Percentiles rank a stretch among this genome's conserved stretches.
phyloP scores from a whole-genome alignment of 2,888 invertebrate genomes.

The Scaptomyza cyrtandrae region DNA sequence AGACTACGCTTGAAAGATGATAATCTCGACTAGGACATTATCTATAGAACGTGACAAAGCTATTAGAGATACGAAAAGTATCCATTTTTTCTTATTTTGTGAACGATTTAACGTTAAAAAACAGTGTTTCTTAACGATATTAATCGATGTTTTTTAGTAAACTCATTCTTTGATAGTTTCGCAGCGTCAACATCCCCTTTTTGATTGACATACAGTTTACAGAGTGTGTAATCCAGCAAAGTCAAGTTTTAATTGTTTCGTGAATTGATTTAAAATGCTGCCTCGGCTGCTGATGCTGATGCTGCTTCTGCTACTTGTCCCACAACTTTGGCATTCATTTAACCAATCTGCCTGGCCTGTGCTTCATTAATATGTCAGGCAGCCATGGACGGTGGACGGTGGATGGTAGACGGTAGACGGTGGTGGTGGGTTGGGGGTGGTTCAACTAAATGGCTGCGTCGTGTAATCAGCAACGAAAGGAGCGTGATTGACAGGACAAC shows the following conservation, averaged over 20 bases:
- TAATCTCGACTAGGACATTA: too few species aligned
- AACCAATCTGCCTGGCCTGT: constrained; percentile 39
- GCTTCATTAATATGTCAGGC: constrained; percentile 71
- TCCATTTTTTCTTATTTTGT: too few species aligned
- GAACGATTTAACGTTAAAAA: too few species aligned
- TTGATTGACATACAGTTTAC: not conserved
- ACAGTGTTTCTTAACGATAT: not conserved
- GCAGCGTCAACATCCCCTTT: not conserved
- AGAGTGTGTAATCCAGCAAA: constrained; percentile 15
- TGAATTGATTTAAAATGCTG: constrained; percentile 71
- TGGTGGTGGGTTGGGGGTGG: not conserved
- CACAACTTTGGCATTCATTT: constrained; percentile 40
- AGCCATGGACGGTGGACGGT: not conserved
- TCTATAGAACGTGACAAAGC: too few species aligned
- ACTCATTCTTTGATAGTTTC: not conserved
- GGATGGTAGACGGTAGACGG: too few species aligned
- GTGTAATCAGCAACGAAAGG: constrained; percentile 65
- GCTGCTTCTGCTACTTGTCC: not conserved
- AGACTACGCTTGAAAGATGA: not conserved
- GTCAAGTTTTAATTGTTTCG: constrained; percentile 72
- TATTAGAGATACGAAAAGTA: too few species aligned
- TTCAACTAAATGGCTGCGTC: constrained; percentile 60
- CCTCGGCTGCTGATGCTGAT: constrained; percentile 2
- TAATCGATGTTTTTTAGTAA: not conserved
- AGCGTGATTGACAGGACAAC: constrained; percentile 64